Evolutionary conservation across 2,888 invertebrate genomes (phyloP).

Genomic region (Harmothoe impar): DNA sequence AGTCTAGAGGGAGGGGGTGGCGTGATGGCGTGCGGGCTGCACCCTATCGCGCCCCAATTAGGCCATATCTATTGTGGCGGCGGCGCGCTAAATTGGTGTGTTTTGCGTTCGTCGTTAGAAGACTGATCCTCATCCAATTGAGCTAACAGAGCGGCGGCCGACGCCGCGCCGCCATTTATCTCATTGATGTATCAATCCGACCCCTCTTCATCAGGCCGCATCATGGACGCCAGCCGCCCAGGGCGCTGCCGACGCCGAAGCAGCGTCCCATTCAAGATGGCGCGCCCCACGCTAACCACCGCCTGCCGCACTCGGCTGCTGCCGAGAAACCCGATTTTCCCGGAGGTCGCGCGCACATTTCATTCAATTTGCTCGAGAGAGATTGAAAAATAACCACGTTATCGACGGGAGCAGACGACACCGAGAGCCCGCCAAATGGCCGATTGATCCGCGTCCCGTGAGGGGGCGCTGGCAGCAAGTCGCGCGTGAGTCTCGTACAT

Average conservation of each 20-base stretch:
- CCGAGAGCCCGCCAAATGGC: conserved; percentile 49
- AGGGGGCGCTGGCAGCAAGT: conserved; percentile 44
- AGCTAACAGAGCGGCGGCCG: conserved; percentile 50
- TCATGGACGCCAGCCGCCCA: conserved; percentile 38
- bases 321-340: conserved; percentile 56
- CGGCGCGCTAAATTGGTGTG: conserved; percentile 59
- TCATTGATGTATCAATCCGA: conserved; percentile 62
- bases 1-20: not conserved
- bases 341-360: conserved; percentile 61
- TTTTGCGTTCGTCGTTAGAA: conserved; percentile 59
- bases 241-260: conserved; percentile 2
- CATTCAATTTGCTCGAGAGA: conserved; percentile 63
- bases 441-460: conserved; percentile 42
- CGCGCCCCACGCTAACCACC: conserved; percentile 54
- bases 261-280: conserved; percentile 50
- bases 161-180: conserved; percentile 59
- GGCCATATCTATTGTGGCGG: conserved; percentile 56
- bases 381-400: conserved; percentile 61
- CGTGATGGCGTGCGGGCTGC: conserved; percentile 47
- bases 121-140: conserved; percentile 62
- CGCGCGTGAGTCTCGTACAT: conserved; percentile 46
- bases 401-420: conserved; percentile 59
- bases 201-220: conserved; percentile 58
- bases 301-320: conserved; percentile 29
- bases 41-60: conserved; percentile 51